phyloP scores from a whole-genome alignment of 1,140 invertebrate species.

The Manduca sexta region DNA sequence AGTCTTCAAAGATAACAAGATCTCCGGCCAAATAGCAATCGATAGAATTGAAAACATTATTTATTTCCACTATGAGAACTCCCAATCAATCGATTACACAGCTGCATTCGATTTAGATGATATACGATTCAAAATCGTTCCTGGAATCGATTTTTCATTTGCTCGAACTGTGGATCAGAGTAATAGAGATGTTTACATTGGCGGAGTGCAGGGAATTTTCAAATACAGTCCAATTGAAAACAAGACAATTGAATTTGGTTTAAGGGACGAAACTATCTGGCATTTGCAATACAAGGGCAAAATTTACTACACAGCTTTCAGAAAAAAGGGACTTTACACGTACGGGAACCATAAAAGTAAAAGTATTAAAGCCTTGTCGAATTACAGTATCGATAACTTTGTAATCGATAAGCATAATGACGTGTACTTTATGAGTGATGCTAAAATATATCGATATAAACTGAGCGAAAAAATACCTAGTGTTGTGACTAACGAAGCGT shows the following conservation, averaged over 20 bases:
- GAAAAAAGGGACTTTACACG: conserved; percentile 34
- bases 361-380: conserved; percentile 22
- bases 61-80: conserved; percentile 45
- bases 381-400: conserved; percentile 48
- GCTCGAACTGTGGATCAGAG: conserved; percentile 37
- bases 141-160: conserved; percentile 41
- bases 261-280: conserved; percentile 44
- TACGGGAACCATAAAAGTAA: conserved; percentile 36
- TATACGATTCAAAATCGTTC: conserved; percentile 25
- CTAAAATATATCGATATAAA: conserved; percentile 33
- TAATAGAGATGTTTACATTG: conserved; percentile 36
- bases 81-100: conserved; percentile 30
- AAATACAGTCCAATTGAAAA: conserved; percentile 34
- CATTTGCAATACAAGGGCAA: conserved; percentile 43
- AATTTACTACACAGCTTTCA: conserved; percentile 41
- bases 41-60: conserved; percentile 39
- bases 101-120: conserved; percentile 38
- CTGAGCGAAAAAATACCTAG: conserved; percentile 30
- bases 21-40: conserved; percentile 47
- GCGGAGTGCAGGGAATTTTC: conserved; percentile 37
- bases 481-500: conserved; percentile 40
- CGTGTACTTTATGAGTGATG: conserved; percentile 46
- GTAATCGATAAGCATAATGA: conserved; percentile 41
- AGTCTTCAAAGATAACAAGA: conserved; percentile 30
- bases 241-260: conserved; percentile 20